Evolutionary conservation across 1,140 invertebrate genomes (phyloP).

Genomic region (Lasaia peninsularis): DNA sequence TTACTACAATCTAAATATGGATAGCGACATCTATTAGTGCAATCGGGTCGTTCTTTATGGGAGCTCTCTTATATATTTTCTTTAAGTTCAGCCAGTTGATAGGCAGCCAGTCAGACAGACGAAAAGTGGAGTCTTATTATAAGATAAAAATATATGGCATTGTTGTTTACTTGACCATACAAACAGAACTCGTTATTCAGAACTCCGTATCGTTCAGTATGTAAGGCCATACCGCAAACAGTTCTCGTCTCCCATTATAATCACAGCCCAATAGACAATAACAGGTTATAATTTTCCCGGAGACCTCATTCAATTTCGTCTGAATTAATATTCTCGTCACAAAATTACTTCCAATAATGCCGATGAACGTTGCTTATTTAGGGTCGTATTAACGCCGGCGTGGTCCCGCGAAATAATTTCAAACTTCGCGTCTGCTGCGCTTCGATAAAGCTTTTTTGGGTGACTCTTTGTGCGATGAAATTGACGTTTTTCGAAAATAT

Average conservation of each 20-base stretch:
- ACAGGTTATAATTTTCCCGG: not conserved
- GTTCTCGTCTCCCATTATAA: not conserved
- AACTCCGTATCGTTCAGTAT: too few relatives aligned
- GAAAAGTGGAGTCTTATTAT: too few relatives aligned
- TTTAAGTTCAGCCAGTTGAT: too few relatives aligned
- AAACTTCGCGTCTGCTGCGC: conserved; percentile 23
- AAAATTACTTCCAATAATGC: conserved; percentile 28
- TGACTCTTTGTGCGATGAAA: not conserved
- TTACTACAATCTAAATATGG: too few relatives aligned
- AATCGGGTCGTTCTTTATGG: too few relatives aligned
- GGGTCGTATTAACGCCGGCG: conserved; percentile 18
- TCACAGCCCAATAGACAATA: not conserved
- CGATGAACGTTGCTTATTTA: conserved; percentile 20
- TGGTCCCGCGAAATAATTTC: conserved; percentile 14
- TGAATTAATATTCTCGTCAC: conserved; percentile 27
- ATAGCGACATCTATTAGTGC: too few relatives aligned
- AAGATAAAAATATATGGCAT: too few relatives aligned
- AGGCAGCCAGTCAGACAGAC: too few relatives aligned
- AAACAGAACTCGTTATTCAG: too few relatives aligned
- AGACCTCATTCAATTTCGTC: conserved; percentile 16
- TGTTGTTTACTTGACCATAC: too few relatives aligned
- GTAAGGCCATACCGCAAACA: not conserved
- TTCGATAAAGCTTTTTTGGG: conserved; percentile 24
- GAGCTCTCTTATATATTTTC: too few relatives aligned
- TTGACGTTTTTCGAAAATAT: conserved; percentile 8